Evolutionary conservation across 1,140 invertebrate species (phyloP), one percentile per base, ranked within the genome.

Genomic region (Drosophila nikananu): DNA sequence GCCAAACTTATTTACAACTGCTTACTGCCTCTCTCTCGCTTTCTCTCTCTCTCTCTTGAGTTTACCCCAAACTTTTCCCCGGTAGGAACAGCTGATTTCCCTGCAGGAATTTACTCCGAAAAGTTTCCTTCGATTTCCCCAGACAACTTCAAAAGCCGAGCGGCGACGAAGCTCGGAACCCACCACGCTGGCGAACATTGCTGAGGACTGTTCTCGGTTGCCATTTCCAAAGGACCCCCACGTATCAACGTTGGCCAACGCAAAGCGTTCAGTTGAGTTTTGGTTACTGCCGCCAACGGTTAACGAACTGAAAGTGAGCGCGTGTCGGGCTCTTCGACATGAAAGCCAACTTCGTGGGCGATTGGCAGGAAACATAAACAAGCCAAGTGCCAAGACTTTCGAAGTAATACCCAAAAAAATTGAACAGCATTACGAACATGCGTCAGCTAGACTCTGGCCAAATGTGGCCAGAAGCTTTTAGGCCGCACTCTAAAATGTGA

Each of bases 221-320:
- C 42, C 10, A 27, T 32, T 17, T n/a, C 7, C 15, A 9, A 46
- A 62, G 77, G 76, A 51, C 41, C 15, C 42, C 48, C 44, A 59
- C 75, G 63, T 64, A 78, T 32, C 80, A 62, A 61, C 30, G 35
- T 52, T 67, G 46, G 52, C 46, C 65, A 61, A 21, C 32, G 61
- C 44, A 35, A 30, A n/a, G 46, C 64, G 46, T 82, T 90, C 86
- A 90, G 86, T 90, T 90, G 86, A 90, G 86, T 90, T 90, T 90
- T 90, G 86, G 81, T 86, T 82, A 86, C 78, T 82, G 82, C 76
- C 82, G 86, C 79, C 75, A 90, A 86, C 86, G 86, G 86, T 90
- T 80, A 64, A 67, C 75, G 61, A 52, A 30, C 48, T 32, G 62
- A 64, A 46, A 54, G 64, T 63, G 48, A 67, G 73, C 82, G 83